A percentile compares a stretch with the other conserved stretches of the same genome.
Evolutionary conservation across 64 coral and sea anemone genomes (phyloP).

Genomic region (Platygyra sinensis): DNA sequence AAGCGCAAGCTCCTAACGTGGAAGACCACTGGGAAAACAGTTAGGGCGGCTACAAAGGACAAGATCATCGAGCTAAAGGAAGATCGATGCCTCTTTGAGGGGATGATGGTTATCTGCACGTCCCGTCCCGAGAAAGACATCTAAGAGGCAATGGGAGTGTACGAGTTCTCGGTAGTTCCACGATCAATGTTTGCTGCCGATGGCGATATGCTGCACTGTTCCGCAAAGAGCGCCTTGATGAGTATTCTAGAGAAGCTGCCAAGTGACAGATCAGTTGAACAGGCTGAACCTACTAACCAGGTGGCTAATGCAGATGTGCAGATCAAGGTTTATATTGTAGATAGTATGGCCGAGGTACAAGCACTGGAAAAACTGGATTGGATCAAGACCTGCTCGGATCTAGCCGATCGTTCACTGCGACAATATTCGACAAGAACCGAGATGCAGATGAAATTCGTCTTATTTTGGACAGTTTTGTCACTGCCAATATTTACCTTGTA

Average conservation of each 20-base stretch:
- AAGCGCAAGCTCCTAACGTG: too few relatives aligned
- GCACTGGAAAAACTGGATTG: too few relatives aligned
- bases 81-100: too few relatives aligned
- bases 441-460: conserved; percentile 50
- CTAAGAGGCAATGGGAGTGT: conserved; percentile 17
- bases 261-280: conserved; percentile 20
- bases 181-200: too few relatives aligned
- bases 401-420: conserved; percentile 50
- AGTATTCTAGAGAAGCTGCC: conserved; percentile 59
- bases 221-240: conserved; percentile 62
- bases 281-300: not conserved
- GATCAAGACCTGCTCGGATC: conserved; percentile 31
- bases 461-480: conserved; percentile 57
- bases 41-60: too few relatives aligned
- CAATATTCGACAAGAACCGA: conserved; percentile 52
- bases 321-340: conserved; percentile 26
- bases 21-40: too few relatives aligned
- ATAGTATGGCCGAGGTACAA: conserved; percentile 60
- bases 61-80: too few relatives aligned
- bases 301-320: too few relatives aligned
- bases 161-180: too few relatives aligned
- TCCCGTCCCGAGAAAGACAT: conserved; percentile 27
- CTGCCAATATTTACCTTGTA: not conserved
- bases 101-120: too few relatives aligned
- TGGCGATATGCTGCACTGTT: conserved; percentile 64